phyloP scores from a whole-genome alignment of 2,888 invertebrate species.

The Helobdella robusta region DNA sequence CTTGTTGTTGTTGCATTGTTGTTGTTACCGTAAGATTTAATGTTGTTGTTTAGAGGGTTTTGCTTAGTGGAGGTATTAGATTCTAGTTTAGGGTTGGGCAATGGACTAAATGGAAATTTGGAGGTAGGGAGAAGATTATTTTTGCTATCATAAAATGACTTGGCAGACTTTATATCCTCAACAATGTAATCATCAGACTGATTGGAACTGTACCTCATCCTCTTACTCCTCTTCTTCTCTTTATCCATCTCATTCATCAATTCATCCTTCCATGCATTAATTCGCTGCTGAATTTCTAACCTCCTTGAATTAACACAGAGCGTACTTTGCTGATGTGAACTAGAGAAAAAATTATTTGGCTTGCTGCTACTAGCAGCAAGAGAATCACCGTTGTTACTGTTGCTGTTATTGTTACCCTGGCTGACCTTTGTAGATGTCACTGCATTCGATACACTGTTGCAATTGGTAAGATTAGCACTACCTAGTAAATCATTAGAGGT shows the following conservation, averaged over 20 bases:
- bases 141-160: background rate
- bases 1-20: no score
- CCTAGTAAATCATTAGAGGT: background rate
- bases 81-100: no score
- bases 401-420: background rate
- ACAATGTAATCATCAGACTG: background rate
- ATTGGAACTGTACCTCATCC: background rate
- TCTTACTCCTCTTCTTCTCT: background rate
- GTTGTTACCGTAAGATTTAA: no score
- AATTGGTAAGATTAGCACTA: background rate
- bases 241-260: constrained; percentile 13
- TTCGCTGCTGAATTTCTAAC: constrained; percentile 20
- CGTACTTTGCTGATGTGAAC: background rate
- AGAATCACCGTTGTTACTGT: background rate
- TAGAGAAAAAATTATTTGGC: background rate
- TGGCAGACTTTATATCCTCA: background rate
- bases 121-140: no score
- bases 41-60: no score
- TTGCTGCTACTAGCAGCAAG: background rate
- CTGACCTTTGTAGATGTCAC: background rate
- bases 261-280: constrained; percentile 20
- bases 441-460: background rate
- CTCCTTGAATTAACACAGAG: background rate
- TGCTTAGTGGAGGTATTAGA: no score
- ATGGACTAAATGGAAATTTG: no score